Evolutionary conservation across 2,797 vertebrate genomes (phyloP), one percentile per base, ranked within the genome.

Genomic region (Remorina albescens): DNA sequence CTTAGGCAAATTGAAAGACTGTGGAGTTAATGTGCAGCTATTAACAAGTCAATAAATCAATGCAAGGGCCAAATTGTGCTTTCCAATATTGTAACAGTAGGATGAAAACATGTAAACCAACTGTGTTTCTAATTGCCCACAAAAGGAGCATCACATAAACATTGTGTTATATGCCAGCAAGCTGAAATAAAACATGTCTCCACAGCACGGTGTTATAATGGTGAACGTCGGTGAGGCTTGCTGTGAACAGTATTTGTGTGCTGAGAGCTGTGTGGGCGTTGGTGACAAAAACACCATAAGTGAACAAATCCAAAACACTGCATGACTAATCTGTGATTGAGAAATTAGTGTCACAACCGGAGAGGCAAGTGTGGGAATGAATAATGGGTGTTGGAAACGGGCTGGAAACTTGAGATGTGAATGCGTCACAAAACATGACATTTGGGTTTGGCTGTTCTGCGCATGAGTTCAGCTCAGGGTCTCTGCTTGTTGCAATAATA

Each of bases 11-110:
- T 28, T 65, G 70, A 64, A 70, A 13, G 44, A 26, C 70, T 67
- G 28, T 2, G 6, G 62, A 67, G 47, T 81, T 76, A 59, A 84
- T 62, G 41, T 51, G 19, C 55, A 42, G 58, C 67, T 32, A 55
- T 83, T 81, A 80, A 78, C 37, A 53, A 66, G 36, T 89, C 84
- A 76, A 87, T 83, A 74, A 86, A 78, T 86, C 78, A 81, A 81
- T 75, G 67, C 2, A 1, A 21, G 47, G n/a, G 55, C 50, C 13
- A 69, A 26, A 16, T 30, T 26, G 7, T 36, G 64, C 55, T 67
- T 69, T 74, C 30, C 47, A 63, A 63, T 47, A 41, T 65, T 49
- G 42, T n/a, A 69, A 72, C 12, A 62, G 21, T 26, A 46, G 57
- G 23, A 63, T n/a, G 60, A 74, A 50, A 59, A 36, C 32, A 57